phyloP scores from a whole-genome alignment of 2,888 invertebrate species.

The Protonemura montana region DNA sequence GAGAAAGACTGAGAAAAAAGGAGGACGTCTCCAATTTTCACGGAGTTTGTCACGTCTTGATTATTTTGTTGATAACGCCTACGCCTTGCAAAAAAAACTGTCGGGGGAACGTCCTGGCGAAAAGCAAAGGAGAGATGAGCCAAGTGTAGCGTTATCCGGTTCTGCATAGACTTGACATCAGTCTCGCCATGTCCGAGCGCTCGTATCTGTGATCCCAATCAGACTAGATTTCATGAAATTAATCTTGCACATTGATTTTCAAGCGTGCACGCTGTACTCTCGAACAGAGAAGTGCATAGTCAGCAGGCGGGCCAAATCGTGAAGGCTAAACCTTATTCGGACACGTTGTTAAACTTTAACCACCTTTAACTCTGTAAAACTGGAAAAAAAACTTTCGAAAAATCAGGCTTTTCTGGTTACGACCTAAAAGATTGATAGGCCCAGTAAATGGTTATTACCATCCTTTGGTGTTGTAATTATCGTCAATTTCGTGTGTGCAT shows the following conservation, averaged over 20 bases:
- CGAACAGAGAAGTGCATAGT: no score
- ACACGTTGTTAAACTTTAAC: not conserved
- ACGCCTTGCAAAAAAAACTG: not conserved
- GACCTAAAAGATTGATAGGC: not conserved
- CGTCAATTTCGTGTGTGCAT: not conserved
- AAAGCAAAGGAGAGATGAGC: not conserved
- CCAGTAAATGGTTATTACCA: not conserved
- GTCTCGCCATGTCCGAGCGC: not conserved
- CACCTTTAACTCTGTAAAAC: not conserved
- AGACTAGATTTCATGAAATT: not conserved
- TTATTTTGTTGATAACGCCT: conserved; percentile 5
- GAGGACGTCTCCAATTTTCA: not conserved
- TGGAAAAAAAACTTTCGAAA: not conserved
- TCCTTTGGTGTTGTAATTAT: not conserved
- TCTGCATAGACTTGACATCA: not conserved
- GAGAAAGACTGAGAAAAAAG: not conserved
- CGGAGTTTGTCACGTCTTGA: conserved; percentile 12
- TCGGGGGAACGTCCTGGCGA: not conserved
- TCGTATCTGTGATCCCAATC: not conserved
- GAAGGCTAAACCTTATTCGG: not conserved
- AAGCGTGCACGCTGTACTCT: not conserved
- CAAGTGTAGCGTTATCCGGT: conserved; percentile 1
- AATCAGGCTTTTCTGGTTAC: conserved; percentile 4
- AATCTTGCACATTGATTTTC: not conserved
- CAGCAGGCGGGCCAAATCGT: not conserved